These are phyloP conservation scores for Silurus lanzhouensis DNA, from an alignment of 2,797 vertebrate species.

Conservation along the genomic window DNA sequence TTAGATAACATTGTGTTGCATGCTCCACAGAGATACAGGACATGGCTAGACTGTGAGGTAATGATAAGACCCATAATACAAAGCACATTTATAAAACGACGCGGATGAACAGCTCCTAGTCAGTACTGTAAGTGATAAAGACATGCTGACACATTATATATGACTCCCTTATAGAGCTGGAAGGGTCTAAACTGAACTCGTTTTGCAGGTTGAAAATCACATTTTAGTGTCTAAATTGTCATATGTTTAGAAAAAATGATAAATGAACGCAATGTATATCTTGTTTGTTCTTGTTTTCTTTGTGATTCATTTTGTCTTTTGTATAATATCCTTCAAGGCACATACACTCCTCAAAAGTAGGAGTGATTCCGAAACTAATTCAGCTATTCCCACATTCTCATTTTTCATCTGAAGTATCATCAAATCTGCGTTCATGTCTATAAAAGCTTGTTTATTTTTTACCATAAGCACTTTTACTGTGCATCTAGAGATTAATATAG, in stretches of 20 bases:
- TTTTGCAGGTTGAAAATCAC: slow-evolving; percentile 66
- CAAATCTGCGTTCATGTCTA: not conserved
- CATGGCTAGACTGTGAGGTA: slow-evolving; percentile 2
- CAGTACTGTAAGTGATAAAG: slow-evolving; percentile 59
- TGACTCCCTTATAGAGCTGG: slow-evolving; percentile 40
- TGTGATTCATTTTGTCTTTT: slow-evolving; percentile 17
- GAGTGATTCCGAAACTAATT: slow-evolving; percentile 28
- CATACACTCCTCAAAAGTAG: slow-evolving; percentile 4
- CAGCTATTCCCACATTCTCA: not conserved
- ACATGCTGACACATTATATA: slow-evolving; percentile 62
- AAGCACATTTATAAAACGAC: slow-evolving; percentile 56
- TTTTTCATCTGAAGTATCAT: slow-evolving; percentile 12
- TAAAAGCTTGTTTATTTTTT: not conserved
- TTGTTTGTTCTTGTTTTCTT: slow-evolving; percentile 24
- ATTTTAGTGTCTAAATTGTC: slow-evolving; percentile 38
- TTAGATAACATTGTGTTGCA: not conserved
- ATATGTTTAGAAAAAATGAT: slow-evolving; percentile 37
- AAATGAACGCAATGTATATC: slow-evolving; percentile 46
- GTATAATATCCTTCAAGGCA: slow-evolving; percentile 20
- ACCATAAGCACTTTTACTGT: not conserved
- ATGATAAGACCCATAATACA: slow-evolving; percentile 33
- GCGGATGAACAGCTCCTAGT: slow-evolving; percentile 56
- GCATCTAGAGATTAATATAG: not conserved
- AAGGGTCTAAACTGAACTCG: slow-evolving; percentile 41
- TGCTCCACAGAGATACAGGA: not conserved